Evolutionary conservation across 2,888 invertebrate species (phyloP).

Genomic region (Orchesella flavescens): DNA sequence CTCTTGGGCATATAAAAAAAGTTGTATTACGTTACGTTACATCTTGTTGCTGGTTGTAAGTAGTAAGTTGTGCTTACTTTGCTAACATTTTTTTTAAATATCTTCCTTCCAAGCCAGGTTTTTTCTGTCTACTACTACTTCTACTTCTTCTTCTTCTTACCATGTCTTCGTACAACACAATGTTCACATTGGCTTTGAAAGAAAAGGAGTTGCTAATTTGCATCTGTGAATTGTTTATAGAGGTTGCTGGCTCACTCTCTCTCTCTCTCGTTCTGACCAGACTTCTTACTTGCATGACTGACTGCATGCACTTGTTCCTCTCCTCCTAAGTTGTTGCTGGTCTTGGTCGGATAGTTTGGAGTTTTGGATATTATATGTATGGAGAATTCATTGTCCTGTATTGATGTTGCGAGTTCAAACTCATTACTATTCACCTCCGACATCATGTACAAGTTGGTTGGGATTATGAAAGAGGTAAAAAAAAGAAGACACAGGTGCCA

Average conservation of each 20-base stretch:
- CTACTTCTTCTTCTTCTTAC: no score
- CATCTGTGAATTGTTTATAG: constrained; percentile 61
- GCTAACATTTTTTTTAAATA: no score
- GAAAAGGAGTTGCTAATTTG: constrained; percentile 56
- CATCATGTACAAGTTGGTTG: constrained; percentile 26
- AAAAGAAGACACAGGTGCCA: not conserved
- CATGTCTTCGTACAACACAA: constrained; percentile 2
- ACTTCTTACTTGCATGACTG: not conserved
- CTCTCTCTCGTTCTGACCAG: constrained; percentile 20
- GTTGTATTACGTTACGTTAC: not conserved
- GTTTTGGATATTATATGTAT: constrained; percentile 16
- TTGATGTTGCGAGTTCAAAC: constrained; percentile 22
- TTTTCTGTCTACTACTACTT: no score
- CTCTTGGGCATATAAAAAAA: constrained; percentile 25
- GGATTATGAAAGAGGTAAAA: constrained; percentile 26
- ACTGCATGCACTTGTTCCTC: constrained; percentile 37
- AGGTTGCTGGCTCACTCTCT: constrained; percentile 46
- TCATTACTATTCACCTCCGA: constrained; percentile 42
- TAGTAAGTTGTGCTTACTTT: no score
- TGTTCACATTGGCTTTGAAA: constrained; percentile 36
- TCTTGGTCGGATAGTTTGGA: no score
- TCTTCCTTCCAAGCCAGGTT: no score
- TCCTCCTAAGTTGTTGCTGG: constrained; percentile 1
- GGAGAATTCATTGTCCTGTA: constrained; percentile 44
- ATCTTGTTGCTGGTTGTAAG: no score